Conservation (phyloP, 2,888 invertebrate genomes). For the Herminia tarsipennalis region DNA sequence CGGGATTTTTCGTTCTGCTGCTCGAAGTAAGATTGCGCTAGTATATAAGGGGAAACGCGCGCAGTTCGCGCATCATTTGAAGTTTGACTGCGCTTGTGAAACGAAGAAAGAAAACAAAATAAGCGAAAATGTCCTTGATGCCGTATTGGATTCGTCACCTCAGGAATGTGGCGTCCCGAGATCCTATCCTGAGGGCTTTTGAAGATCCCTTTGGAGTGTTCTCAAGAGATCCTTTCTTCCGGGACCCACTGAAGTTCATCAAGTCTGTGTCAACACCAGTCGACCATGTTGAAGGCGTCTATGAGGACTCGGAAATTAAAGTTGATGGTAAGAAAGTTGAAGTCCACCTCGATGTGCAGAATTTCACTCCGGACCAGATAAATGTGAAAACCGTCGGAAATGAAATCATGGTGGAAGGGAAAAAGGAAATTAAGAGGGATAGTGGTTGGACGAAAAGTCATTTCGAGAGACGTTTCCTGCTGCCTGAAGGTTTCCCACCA, state of each 20-base stretch:
- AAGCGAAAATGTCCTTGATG: constrained; percentile 67
- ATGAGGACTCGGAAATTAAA: constrained; percentile 84
- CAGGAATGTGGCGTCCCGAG: constrained; percentile 66
- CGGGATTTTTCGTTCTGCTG: constrained; percentile 54
- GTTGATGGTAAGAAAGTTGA: constrained; percentile 89
- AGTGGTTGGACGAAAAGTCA: constrained; percentile 91
- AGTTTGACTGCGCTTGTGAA: constrained; percentile 15
- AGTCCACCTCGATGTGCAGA: constrained; percentile 91
- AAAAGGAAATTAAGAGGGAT: constrained; percentile 91
- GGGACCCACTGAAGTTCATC: constrained; percentile 69
- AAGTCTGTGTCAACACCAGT: constrained; percentile 56
- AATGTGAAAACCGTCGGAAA: constrained; percentile 91
- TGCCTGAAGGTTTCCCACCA: constrained; percentile 91
- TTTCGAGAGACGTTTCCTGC: constrained; percentile 90
- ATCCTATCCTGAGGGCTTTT: constrained; percentile 62
- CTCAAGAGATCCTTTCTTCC: constrained; percentile 73
- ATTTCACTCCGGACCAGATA: constrained; percentile 92
- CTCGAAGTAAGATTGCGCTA: constrained; percentile 64
- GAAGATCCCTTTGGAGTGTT: constrained; percentile 71
- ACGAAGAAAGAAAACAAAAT: constrained; percentile 6
- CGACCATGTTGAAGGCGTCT: constrained; percentile 76
- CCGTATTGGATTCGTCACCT: constrained; percentile 79
- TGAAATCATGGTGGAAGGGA: constrained; percentile 90
- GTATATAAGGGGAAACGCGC: constrained; percentile 45
- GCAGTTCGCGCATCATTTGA: constrained; percentile 30